These are phyloP conservation scores for Acronicta aceris DNA, from an alignment of 2,888 invertebrate species.

Conservation along the genomic window DNA sequence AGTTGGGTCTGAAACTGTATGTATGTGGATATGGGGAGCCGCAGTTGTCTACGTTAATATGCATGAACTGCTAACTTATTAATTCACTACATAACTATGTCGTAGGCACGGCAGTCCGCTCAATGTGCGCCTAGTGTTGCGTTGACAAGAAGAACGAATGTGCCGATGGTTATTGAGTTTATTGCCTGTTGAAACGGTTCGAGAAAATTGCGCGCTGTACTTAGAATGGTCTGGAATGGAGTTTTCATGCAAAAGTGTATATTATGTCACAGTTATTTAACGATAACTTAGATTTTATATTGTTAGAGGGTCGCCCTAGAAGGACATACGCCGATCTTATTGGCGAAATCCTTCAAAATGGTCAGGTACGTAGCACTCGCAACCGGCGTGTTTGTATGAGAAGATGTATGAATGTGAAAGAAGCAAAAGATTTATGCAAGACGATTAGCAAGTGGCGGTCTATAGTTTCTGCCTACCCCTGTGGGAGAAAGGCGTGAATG, in stretches of 20 bases:
- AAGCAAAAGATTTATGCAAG: too few species aligned
- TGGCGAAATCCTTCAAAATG: too few species aligned
- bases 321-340: too few species aligned
- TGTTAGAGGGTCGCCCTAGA: too few species aligned
- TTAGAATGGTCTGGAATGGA: not conserved
- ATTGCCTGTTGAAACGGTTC: conserved; percentile 9
- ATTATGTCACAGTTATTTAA: too few species aligned
- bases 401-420: too few species aligned
- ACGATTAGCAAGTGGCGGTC: too few species aligned
- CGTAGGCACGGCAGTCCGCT: conserved; percentile 53
- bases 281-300: too few species aligned
- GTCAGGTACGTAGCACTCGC: too few species aligned
- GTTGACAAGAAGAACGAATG: conserved; percentile 34
- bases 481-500: too few species aligned
- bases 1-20: conserved; percentile 44
- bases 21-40: conserved; percentile 75
- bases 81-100: conserved; percentile 72
- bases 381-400: too few species aligned
- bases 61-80: conserved; percentile 80
- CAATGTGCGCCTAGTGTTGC: conserved; percentile 18
- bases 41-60: conserved; percentile 75
- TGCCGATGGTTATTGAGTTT: conserved; percentile 33
- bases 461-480: too few species aligned
- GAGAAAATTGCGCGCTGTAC: conserved; percentile 19
- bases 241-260: not conserved